Base-by-base conservation (phyloP, 2,888 invertebrate genomes). In the Tolmerus cingulatus region DNA sequence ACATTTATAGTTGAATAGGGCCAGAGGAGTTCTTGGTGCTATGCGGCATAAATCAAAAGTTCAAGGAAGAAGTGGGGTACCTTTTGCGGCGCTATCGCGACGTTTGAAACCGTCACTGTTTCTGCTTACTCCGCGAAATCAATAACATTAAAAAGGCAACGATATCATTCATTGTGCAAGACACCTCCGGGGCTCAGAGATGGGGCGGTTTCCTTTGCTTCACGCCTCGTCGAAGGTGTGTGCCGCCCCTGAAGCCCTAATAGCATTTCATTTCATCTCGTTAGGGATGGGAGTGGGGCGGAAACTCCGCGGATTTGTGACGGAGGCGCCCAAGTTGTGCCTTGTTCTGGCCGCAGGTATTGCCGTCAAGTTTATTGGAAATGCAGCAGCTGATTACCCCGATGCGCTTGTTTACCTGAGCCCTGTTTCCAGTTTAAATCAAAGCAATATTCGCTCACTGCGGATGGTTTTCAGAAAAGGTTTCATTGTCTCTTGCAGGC, bases 401-500 rank as follows among this genome's bases (percentile, higher is more conserved):
- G 23, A 27, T 76, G 76, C 30, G 27, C 37, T 37, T 76, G 76
- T 76, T 76, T 34, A 76, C 76, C 27, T 37, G 76, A n/a, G 74
- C 34, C 14, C 19, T 66, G 23, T 66, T 82, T 66, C 66, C 82
- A 82, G 27, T 37, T 84, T 30, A 84, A 34, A 40, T 74, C 57
- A 74, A 84, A 30, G 30, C n/a, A 74, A 37, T 27, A 19, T 82
- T 82, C 55, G 37, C 57, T 82, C 34, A 37, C 37, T 57, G 57
- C 43, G 37, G 57, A 57, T 23, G 23, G 46, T 57, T 82, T 37
- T 37, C 14, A 46, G 4, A 46, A 16, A 46, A 46, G 66, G 46
- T 57, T 82, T 57, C 57, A 74, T 85, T 85, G 85, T 85, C 74
- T 87, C 30, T 87, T 87, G 12, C 88, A 88, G 88, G 85, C 88